Conservation (phyloP, 2,888 invertebrate genomes). For the Nesidiocoris tenuis region DNA sequence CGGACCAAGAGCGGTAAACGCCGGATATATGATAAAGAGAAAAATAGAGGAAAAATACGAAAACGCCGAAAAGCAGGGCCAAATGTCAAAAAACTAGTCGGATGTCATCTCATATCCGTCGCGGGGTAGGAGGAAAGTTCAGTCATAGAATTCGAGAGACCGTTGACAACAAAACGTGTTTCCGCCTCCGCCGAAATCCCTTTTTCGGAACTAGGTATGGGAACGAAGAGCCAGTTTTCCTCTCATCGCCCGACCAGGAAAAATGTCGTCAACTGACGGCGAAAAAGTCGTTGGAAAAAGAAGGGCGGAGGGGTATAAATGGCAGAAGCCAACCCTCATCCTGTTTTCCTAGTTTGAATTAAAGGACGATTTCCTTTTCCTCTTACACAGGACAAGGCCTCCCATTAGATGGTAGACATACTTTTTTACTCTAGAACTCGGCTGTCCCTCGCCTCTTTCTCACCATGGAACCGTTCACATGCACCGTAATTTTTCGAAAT, state of each 20-base stretch:
- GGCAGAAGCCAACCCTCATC: constrained; percentile 37
- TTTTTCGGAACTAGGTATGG: constrained; percentile 17
- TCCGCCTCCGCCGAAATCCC: constrained; percentile 21
- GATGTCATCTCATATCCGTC: background rate
- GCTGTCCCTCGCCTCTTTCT: background rate
- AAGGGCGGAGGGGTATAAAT: constrained; percentile 27
- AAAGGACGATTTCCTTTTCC: constrained; percentile 42
- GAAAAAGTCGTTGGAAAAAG: background rate
- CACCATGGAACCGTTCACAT: too few species aligned
- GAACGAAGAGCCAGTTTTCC: background rate
- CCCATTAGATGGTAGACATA: constrained; percentile 37
- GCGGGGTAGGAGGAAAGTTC: background rate
- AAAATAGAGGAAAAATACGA: background rate
- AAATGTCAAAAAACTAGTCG: background rate
- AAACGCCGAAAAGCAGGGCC: background rate
- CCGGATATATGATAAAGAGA: too few species aligned
- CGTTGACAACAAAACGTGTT: constrained; percentile 37
- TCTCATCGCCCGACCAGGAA: background rate
- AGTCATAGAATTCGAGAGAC: background rate
- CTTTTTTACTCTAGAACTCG: constrained; percentile 31
- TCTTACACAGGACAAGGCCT: constrained; percentile 36
- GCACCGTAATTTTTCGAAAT: too few species aligned
- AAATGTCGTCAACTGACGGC: background rate
- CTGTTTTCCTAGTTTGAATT: constrained; percentile 42
- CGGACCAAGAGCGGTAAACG: too few species aligned